Evolutionary conservation across 2,888 invertebrate species (phyloP).

Genomic region (Lymantria monacha): DNA sequence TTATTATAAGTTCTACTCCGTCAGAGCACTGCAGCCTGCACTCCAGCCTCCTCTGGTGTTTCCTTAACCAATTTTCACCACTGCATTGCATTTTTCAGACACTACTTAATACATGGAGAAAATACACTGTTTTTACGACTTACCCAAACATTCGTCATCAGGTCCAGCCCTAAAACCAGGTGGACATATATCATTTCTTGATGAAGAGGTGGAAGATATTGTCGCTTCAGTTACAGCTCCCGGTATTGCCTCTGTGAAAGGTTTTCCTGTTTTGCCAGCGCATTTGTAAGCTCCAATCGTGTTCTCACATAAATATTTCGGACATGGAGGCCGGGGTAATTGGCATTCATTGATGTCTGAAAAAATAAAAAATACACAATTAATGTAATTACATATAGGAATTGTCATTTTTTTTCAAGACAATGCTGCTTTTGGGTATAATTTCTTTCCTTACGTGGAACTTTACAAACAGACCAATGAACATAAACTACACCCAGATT

Average conservation of each 20-base stretch:
- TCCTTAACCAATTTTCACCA: too few relatives aligned
- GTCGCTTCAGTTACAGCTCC: slow-evolving; percentile 43
- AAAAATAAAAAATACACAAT: background rate
- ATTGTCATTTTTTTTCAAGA: background rate
- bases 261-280: slow-evolving; percentile 69
- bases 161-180: slow-evolving; percentile 79
- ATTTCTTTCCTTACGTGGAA: too few relatives aligned
- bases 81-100: too few relatives aligned
- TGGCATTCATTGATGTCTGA: slow-evolving; percentile 94
- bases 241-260: slow-evolving; percentile 49
- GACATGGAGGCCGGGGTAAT: slow-evolving; percentile 69
- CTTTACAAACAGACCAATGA: too few relatives aligned
- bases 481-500: too few relatives aligned
- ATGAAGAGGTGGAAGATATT: slow-evolving; percentile 21
- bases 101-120: too few relatives aligned
- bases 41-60: too few relatives aligned
- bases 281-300: slow-evolving; percentile 78
- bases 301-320: slow-evolving; percentile 75
- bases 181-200: slow-evolving; percentile 75
- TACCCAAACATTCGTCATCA: slow-evolving; percentile 77
- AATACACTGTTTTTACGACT: slow-evolving; percentile 24
- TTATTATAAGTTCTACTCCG: too few relatives aligned
- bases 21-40: too few relatives aligned
- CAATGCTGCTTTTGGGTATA: too few relatives aligned
- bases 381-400: too few relatives aligned